phyloP scores from a whole-genome alignment of 1,140 invertebrate species.

The Dreissena rostriformis region DNA sequence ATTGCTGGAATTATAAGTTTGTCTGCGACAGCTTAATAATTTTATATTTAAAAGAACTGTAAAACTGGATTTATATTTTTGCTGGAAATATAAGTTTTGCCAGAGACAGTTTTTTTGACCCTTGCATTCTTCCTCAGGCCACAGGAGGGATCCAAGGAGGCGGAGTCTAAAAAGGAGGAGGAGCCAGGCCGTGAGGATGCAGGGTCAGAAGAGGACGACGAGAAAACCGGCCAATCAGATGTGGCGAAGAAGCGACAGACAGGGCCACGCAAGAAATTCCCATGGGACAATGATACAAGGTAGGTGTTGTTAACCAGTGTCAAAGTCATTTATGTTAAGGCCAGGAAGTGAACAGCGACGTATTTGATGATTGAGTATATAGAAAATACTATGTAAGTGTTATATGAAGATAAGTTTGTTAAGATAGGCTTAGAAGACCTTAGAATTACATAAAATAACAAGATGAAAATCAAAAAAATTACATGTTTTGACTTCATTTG shows the following conservation, averaged over 20 bases:
- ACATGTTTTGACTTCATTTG: too few relatives aligned
- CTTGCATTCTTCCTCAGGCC: slow-evolving; percentile 17
- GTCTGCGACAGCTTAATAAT: neutral
- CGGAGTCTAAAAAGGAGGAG: slow-evolving; percentile 32
- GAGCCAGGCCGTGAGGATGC: slow-evolving; percentile 66
- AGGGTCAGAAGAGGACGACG: slow-evolving; percentile 75
- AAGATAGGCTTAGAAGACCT: too few relatives aligned
- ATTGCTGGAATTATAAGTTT: neutral
- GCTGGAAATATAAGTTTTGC: neutral
- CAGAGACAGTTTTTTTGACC: neutral
- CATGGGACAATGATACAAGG: slow-evolving; percentile 84
- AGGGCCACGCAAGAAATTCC: slow-evolving; percentile 84
- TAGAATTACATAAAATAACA: too few relatives aligned
- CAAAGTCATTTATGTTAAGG: too few relatives aligned
- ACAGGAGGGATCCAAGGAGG: slow-evolving; percentile 66
- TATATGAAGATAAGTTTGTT: too few relatives aligned
- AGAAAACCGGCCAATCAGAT: slow-evolving; percentile 72
- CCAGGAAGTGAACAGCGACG: too few relatives aligned
- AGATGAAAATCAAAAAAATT: too few relatives aligned
- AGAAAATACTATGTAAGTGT: too few relatives aligned
- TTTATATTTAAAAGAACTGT: neutral
- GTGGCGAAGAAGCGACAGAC: slow-evolving; percentile 80
- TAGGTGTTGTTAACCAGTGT: slow-evolving; percentile 61
- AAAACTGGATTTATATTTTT: neutral
- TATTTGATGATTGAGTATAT: too few relatives aligned